phyloP scores from a whole-genome alignment of 2,888 invertebrate species.

The Mellilla xanthometata region DNA sequence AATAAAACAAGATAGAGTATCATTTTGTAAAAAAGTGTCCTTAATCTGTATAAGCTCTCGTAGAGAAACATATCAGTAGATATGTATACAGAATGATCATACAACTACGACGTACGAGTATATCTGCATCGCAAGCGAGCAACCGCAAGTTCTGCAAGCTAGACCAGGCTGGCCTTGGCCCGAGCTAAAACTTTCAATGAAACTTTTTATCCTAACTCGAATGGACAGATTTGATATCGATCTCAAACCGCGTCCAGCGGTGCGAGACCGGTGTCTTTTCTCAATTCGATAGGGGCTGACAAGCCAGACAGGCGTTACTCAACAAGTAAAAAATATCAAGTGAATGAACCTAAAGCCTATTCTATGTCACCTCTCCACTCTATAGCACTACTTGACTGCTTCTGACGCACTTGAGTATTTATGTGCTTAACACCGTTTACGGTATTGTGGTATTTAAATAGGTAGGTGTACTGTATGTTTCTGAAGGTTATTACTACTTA shows the following conservation, averaged over 20 bases:
- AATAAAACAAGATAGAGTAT: too few relatives aligned
- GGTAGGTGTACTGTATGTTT: not conserved
- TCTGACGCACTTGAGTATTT: constrained; percentile 10
- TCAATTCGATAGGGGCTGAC: constrained; percentile 19
- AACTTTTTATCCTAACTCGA: constrained; percentile 13
- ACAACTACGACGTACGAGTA: too few relatives aligned
- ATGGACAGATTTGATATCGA: constrained; percentile 17
- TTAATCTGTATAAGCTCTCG: too few relatives aligned
- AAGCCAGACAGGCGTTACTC: constrained; percentile 22
- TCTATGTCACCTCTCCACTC: constrained; percentile 11
- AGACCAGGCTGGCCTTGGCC: constrained; percentile 6
- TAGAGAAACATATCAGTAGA: too few relatives aligned
- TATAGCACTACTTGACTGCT: constrained; percentile 14
- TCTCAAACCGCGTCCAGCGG: constrained; percentile 32
- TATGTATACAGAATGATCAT: too few relatives aligned
- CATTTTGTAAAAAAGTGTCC: too few relatives aligned
- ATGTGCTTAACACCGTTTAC: constrained; percentile 7
- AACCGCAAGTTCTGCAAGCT: too few relatives aligned
- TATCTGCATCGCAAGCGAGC: too few relatives aligned
- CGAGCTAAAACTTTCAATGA: constrained; percentile 8
- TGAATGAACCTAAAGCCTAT: constrained; percentile 12
- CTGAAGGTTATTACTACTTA: not conserved
- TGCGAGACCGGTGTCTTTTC: constrained; percentile 34
- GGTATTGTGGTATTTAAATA: not conserved
- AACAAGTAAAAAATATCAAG: constrained; percentile 22